phyloP scores from a whole-genome alignment of 2,888 invertebrate genomes.

The Ichneumoninae sp. region DNA sequence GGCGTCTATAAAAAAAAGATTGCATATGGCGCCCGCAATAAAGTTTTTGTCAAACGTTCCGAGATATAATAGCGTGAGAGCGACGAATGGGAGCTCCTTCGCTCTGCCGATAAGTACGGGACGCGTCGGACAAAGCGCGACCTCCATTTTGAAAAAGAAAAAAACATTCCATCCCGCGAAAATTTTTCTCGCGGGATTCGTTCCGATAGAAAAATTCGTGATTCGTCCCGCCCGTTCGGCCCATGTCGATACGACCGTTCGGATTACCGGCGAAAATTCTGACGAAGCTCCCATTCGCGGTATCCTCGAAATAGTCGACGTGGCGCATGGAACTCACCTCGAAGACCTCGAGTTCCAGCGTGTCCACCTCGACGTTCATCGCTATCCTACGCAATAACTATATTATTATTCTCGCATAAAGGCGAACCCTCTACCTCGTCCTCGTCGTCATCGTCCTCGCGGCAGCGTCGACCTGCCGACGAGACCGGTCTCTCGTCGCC shows the following conservation, averaged over 20 bases:
- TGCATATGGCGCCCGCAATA: no score
- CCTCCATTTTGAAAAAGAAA: no score
- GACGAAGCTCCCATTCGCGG: slow-evolving; percentile 21
- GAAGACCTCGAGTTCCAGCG: slow-evolving; percentile 84
- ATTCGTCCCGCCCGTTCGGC: no score
- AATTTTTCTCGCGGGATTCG: no score
- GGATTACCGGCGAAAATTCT: not conserved
- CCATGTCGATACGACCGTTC: no score
- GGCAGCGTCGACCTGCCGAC: slow-evolving; percentile 70
- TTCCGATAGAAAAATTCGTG: no score
- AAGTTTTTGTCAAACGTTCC: slow-evolving; percentile 36
- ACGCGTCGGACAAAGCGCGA: no score
- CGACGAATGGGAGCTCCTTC: slow-evolving; percentile 52
- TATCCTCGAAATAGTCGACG: slow-evolving; percentile 57
- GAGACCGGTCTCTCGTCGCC: slow-evolving; percentile 53
- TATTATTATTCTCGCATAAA: slow-evolving; percentile 76
- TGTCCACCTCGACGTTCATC: slow-evolving; percentile 83
- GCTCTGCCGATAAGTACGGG: not conserved
- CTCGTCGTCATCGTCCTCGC: slow-evolving; percentile 73
- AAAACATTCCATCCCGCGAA: no score
- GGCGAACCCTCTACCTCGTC: slow-evolving; percentile 79
- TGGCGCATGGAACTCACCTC: slow-evolving; percentile 79
- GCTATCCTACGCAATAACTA: slow-evolving; percentile 75
- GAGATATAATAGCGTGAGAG: slow-evolving; percentile 7
- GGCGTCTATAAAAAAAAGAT: no score